Evolutionary conservation across 2,113 vertebrate genomes (phyloP).

Genomic region (Sebastes schlegelii): DNA sequence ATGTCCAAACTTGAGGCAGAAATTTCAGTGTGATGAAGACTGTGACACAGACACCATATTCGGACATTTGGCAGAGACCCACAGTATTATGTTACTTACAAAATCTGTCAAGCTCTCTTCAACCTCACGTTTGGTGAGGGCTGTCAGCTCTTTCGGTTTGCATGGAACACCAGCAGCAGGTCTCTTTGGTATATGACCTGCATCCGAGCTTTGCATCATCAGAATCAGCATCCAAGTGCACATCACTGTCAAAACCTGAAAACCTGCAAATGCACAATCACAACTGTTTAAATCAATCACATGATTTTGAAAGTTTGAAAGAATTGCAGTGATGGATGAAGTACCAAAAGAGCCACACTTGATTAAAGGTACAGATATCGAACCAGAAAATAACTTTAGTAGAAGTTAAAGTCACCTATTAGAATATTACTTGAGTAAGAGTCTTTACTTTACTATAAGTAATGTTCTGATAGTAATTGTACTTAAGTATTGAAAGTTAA

Average conservation of each 20-base stretch:
- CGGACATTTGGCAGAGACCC: background rate
- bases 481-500: too few species aligned
- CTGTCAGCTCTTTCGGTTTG: conserved; percentile 3
- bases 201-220: conserved; percentile 21
- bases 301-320: background rate
- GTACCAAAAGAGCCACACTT: too few species aligned
- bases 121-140: background rate
- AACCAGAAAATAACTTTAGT: too few species aligned
- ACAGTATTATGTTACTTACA: conserved; percentile 58
- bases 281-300: background rate
- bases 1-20: background rate
- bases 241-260: background rate
- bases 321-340: too few species aligned
- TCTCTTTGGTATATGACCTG: background rate
- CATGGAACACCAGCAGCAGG: background rate
- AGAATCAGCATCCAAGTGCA: conserved; percentile 47
- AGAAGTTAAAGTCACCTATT: too few species aligned
- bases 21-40: background rate
- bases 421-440: too few species aligned
- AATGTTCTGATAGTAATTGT: too few species aligned
- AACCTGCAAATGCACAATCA: conserved; percentile 41
- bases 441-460: too few species aligned
- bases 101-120: conserved; percentile 6
- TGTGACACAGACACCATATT: background rate
- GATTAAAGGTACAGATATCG: too few species aligned